Evolutionary conservation across 2,797 vertebrate species (phyloP).

Genomic region (Lacerta bilineata): DNA sequence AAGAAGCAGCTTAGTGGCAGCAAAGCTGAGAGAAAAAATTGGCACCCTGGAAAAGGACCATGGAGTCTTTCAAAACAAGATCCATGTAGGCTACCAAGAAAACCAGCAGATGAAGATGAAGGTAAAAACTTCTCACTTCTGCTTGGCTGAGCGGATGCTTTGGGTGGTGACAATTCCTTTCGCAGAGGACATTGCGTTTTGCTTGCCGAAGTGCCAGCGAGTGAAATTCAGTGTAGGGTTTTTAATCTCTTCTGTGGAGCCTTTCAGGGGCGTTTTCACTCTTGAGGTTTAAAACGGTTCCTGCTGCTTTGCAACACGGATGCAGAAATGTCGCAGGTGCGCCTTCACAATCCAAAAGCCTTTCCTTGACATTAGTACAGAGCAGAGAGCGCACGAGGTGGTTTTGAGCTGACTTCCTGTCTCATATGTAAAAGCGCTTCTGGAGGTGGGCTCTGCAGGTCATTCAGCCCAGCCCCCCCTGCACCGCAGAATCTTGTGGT

Average conservation of each 20-base stretch:
- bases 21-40: constrained; percentile 91
- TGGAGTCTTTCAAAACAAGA: constrained; percentile 91
- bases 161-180: neutral
- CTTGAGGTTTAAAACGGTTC: neutral
- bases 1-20: constrained; percentile 86
- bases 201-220: neutral
- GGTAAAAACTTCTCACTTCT: constrained; percentile 75
- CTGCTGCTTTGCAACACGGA: neutral
- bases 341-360: too few species aligned
- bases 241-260: neutral
- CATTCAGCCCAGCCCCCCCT: neutral
- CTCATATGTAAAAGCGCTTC: too few species aligned
- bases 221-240: neutral
- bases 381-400: neutral
- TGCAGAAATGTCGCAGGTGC: too few species aligned
- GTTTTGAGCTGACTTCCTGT: neutral
- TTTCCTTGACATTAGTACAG: neutral
- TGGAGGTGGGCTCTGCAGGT: neutral
- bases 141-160: neutral
- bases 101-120: constrained; percentile 93
- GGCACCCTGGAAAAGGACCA: constrained; percentile 92
- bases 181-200: neutral
- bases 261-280: neutral
- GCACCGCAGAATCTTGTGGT: neutral
- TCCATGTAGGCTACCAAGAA: constrained; percentile 92